Evolutionary conservation across 1,140 invertebrate species (phyloP).

Genomic region (Ctenoplectra terminalis): DNA sequence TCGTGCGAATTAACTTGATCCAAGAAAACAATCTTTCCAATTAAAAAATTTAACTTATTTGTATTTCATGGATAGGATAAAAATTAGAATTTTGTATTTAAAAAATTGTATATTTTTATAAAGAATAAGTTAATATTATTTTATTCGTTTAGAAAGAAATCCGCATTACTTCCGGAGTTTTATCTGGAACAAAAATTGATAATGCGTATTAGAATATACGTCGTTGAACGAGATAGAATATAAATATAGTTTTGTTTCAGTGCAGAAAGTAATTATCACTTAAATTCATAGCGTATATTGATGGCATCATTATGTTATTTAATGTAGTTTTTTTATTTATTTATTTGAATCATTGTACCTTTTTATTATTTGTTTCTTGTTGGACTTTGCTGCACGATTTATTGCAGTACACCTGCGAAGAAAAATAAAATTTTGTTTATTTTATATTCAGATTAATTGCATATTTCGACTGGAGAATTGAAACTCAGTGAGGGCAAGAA

Average conservation of each 20-base stretch:
- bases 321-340: background rate
- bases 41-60: too few relatives aligned
- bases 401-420: background rate
- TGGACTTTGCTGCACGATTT: background rate
- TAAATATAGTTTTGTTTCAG: slow-evolving; percentile 42
- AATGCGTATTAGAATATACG: background rate
- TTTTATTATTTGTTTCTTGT: background rate
- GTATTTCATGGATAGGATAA: too few relatives aligned
- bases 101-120: background rate
- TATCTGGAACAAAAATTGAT: slow-evolving; percentile 15
- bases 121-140: background rate
- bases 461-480: background rate
- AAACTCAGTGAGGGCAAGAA: slow-evolving; percentile 76
- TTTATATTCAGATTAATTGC: background rate
- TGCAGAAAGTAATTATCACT: slow-evolving; percentile 47
- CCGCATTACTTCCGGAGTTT: background rate
- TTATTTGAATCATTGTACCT: slow-evolving; percentile 14
- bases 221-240: background rate
- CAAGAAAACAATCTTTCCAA: too few relatives aligned
- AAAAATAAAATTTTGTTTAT: slow-evolving; percentile 4
- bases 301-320: slow-evolving; percentile 59
- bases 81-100: background rate
- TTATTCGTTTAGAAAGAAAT: background rate
- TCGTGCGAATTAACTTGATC: too few relatives aligned
- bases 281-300: slow-evolving; percentile 68